Base-by-base conservation (phyloP, 2,797 vertebrate genomes). In the Phrynocephalus forsythii region DNA sequence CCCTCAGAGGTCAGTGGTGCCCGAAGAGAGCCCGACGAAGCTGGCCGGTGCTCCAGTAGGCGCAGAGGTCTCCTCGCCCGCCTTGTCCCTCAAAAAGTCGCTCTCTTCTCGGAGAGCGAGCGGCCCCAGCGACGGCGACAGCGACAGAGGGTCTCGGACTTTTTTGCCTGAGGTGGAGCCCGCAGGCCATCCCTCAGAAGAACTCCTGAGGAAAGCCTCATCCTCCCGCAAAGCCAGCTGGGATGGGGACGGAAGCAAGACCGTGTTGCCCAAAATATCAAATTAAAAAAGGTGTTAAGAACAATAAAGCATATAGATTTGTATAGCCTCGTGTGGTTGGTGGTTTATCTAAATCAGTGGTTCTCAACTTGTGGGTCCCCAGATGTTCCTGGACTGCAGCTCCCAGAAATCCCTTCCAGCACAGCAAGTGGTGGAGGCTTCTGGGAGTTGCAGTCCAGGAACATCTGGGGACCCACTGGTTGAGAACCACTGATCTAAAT, bases 11-110 rank as follows among this genome's bases (percentile, higher is more conserved):
- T 90, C 50, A 2, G 3, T 56, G 3, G 30, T 26, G 33, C 50
- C 73, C 1, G 38, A 28, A 11, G 79, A 50, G 1, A 73, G 13
- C 33, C 28, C 56, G 24, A 73, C 82, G 11, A 68, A 67, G 20
- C 2, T 81, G 16, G 0, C 0, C 6, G 77, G 22, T 16, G 0
- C 9, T 28, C 44, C 73, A 18, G 50, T 0, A 0, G 84, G 72
- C 20, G 30, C 60, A 30, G 75, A 33, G 9, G 0, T 0, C 1
- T 33, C 56, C 3, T 22, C 52, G 28, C 67, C 83, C 9, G 30
- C 24, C 38, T 69, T 72, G n/a, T 13, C 87, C 66, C 20, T 48
- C 69, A 76, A 38, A 85, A 89, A 75, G 44, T 90, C 60, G 0
- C 33, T 15, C 13, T 72, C 84, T 30, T 44, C 50, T 75, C 77